Conservation (phyloP, 2,113 vertebrate genomes). For the Toxotes jaculatrix region DNA sequence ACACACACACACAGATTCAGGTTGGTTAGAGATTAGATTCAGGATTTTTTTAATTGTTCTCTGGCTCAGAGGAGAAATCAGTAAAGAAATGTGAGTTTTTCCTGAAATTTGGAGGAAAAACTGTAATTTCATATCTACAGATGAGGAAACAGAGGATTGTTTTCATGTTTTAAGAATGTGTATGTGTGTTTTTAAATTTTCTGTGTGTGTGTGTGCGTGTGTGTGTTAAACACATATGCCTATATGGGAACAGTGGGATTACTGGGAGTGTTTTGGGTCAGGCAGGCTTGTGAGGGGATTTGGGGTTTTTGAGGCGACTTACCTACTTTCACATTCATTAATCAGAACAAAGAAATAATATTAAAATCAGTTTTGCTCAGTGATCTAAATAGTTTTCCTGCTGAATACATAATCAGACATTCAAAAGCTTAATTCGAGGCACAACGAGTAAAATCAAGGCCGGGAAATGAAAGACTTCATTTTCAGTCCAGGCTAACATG, state of each 20-base stretch:
- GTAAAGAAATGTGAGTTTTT: neutral
- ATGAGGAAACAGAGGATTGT: neutral
- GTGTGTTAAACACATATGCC: slow-evolving; percentile 10
- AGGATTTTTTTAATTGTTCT: neutral
- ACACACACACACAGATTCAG: slow-evolving; percentile 1
- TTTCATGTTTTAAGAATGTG: neutral
- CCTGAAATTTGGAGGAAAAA: neutral
- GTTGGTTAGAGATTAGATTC: neutral
- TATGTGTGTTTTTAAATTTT: neutral
- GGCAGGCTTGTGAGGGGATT: slow-evolving; percentile 45
- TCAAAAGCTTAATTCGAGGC: too few relatives aligned
- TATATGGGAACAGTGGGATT: slow-evolving; percentile 66
- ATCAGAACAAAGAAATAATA: slow-evolving; percentile 14
- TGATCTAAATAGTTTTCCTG: neutral
- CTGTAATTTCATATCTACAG: neutral
- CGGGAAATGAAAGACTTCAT: too few relatives aligned
- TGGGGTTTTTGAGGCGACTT: slow-evolving; percentile 25
- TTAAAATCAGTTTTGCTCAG: neutral
- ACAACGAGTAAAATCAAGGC: too few relatives aligned
- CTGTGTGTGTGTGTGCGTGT: neutral
- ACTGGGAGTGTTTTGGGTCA: slow-evolving; percentile 71
- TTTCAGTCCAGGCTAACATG: neutral
- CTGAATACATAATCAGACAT: neutral
- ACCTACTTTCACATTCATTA: slow-evolving; percentile 3
- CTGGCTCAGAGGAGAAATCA: neutral